Evolutionary conservation across 2,113 vertebrate species (phyloP), one percentile per base, ranked within the genome.

Genomic region (Cyanocitta stelleri): DNA sequence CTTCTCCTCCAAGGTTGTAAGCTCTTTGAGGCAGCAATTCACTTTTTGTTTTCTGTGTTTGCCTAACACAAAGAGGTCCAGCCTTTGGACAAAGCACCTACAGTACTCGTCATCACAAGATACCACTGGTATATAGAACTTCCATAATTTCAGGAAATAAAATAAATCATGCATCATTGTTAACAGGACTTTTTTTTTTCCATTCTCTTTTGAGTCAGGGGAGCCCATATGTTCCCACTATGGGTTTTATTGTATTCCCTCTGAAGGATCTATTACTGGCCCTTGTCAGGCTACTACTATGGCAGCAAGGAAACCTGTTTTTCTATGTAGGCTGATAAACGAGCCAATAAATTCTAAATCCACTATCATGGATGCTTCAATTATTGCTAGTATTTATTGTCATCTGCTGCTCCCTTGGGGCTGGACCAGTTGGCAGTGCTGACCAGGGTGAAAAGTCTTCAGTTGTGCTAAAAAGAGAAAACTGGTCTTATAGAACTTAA

Each of bases 261-360:
- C 72, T 83, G 75, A 83, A 80, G 59, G 63, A 85, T 49, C 46
- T 73, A 11, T 79, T 94, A 33, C 54, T 32, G 41, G 32, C 8
- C 66, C 51, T 62, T 89, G 75, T 89, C 55, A 90, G 49, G 69
- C 75, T 88, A 41, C 85, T 58, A 41, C 63, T 73, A 19, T 20
- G 35, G 59, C 75, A 96, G 35, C 54, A 87, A 91, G 59, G 33
- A 96, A 68, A 73, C 7, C 43, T 58, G 32, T 15, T 76, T 85
- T 83, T 54, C 33, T 79, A 8, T 51, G 51, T 21, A 51, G 49
- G 51, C 39, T 94, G 87, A 93, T 76, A 85, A 85, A 94, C 52
- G 46, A 93, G 84, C 46, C 62, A 93, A 81, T 89, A 91, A 93
- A 93, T 87, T 89, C 56, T 90, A 85, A 84, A 46, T 54, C 39